A percentile compares a stretch with the other conserved stretches of the same genome.
phyloP scores from a whole-genome alignment of 2,888 invertebrate species.

The Ethmia dodecea region DNA sequence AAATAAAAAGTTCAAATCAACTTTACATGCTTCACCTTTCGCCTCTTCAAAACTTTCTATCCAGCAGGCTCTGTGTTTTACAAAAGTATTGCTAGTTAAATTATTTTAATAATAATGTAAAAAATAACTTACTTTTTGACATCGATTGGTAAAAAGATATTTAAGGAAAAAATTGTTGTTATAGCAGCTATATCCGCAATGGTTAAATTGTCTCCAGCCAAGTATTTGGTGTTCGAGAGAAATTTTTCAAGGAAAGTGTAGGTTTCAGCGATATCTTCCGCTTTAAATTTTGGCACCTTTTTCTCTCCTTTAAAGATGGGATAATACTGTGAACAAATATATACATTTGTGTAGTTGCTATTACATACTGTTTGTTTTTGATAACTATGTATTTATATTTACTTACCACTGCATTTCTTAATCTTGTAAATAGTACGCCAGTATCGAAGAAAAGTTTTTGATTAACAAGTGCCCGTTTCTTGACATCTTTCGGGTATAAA shows the following conservation, averaged over 20 bases:
- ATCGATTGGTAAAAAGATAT: constrained; percentile 37
- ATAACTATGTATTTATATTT: background rate
- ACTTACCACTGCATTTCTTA: constrained; percentile 59
- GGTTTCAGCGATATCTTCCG: constrained; percentile 51
- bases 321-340: background rate
- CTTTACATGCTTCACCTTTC: too few species aligned
- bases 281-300: constrained; percentile 38
- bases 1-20: too few species aligned
- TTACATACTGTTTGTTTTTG: background rate
- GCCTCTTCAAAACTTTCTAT: too few species aligned
- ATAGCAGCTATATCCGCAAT: constrained; percentile 71
- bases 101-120: background rate
- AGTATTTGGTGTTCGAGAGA: constrained; percentile 58
- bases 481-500: constrained; percentile 76
- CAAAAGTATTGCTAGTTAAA: too few species aligned
- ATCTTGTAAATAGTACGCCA: constrained; percentile 56
- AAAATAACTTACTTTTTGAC: constrained; percentile 25
- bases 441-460: constrained; percentile 74
- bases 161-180: constrained; percentile 36
- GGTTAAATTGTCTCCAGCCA: constrained; percentile 68
- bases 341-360: too few species aligned
- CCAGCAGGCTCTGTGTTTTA: too few species aligned
- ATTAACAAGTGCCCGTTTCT: constrained; percentile 69
- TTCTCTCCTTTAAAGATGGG: constrained; percentile 33
- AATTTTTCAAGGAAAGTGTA: constrained; percentile 65